A percentile compares a stretch with the other conserved stretches of the same genome.
phyloP scores from a whole-genome alignment of 1,140 invertebrate genomes.

The Pseudoatta argentina region DNA sequence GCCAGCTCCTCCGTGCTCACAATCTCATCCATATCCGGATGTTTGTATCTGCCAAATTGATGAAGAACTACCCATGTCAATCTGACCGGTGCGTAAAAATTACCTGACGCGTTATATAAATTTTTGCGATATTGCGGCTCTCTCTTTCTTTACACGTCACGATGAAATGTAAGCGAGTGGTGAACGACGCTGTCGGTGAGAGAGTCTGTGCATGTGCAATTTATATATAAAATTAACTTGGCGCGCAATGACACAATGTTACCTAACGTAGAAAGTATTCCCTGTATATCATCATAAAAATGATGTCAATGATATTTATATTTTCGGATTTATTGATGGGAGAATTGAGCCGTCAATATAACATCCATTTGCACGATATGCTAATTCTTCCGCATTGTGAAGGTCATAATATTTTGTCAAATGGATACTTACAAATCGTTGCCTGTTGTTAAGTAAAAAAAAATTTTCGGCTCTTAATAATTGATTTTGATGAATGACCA shows the following conservation, averaged over 20 bases:
- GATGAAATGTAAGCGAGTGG: neutral
- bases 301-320: constrained; percentile 31
- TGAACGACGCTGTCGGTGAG: neutral
- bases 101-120: neutral
- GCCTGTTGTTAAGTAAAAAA: neutral
- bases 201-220: neutral
- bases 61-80: neutral
- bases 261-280: constrained; percentile 39
- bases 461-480: neutral
- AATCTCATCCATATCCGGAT: constrained; percentile 67
- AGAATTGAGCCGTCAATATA: neutral
- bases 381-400: neutral
- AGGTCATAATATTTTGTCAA: neutral
- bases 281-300: neutral
- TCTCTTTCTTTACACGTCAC: neutral
- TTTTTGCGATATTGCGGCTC: neutral
- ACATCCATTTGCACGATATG: neutral
- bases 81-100: neutral
- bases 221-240: constrained; percentile 6
- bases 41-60: constrained; percentile 70
- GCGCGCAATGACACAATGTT: constrained; percentile 22
- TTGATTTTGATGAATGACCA: constrained; percentile 16
- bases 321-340: constrained; percentile 25
- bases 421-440: constrained; percentile 13
- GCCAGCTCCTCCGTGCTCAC: constrained; percentile 59